Evolutionary conservation across 2,888 invertebrate genomes (phyloP).

Genomic region (Capitulum mitella): DNA sequence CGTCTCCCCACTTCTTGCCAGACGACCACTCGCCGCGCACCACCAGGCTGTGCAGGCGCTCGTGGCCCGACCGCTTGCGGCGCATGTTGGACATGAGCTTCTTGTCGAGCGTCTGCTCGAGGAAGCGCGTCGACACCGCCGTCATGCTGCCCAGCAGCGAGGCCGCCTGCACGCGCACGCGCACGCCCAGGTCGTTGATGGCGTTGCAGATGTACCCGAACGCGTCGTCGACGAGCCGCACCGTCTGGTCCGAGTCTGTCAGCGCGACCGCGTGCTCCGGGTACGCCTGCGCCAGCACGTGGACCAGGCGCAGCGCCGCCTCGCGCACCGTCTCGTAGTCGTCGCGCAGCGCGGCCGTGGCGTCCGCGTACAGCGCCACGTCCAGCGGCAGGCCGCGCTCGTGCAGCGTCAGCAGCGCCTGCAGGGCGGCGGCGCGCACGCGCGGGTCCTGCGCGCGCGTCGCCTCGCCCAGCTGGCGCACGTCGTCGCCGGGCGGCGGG

Average conservation of each 20-base stretch:
- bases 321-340: slow-evolving; percentile 89
- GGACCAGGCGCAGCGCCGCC: slow-evolving; percentile 75
- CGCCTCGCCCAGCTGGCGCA: neutral
- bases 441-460: slow-evolving; percentile 63
- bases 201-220: slow-evolving; percentile 88
- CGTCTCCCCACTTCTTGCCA: slow-evolving; percentile 81
- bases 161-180: slow-evolving; percentile 77
- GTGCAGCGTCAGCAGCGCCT: slow-evolving; percentile 66
- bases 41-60: slow-evolving; percentile 72
- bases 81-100: slow-evolving; percentile 94
- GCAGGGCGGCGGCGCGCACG: slow-evolving; percentile 80
- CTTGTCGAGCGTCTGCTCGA: slow-evolving; percentile 94
- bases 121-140: slow-evolving; percentile 75
- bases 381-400: slow-evolving; percentile 73
- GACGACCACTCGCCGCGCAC: slow-evolving; percentile 84
- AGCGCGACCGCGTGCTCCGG: slow-evolving; percentile 72
- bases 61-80: slow-evolving; percentile 75
- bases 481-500: neutral
- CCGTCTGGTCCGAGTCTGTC: slow-evolving; percentile 68
- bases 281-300: slow-evolving; percentile 75
- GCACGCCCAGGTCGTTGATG: slow-evolving; percentile 59
- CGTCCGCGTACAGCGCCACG: slow-evolving; percentile 57
- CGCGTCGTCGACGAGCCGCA: slow-evolving; percentile 88
- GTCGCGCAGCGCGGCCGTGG: slow-evolving; percentile 71
- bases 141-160: slow-evolving; percentile 77